Evolutionary conservation across 2,888 invertebrate genomes (phyloP).

Genomic region (Alsophila aescularia): DNA sequence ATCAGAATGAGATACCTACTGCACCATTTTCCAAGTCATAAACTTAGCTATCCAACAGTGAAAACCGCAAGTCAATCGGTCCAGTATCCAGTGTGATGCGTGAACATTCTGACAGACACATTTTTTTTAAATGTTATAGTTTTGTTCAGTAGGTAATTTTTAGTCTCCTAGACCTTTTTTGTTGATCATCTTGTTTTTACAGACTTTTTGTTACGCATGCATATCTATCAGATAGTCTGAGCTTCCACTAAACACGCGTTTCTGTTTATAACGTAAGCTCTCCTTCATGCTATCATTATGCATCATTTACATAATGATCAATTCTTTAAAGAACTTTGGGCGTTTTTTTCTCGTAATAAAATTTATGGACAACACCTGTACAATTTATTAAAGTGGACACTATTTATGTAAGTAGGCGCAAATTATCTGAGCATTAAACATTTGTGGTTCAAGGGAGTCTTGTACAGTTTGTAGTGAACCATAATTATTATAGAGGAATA

Average conservation of each 20-base stretch:
- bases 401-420: conserved; percentile 57
- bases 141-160: too few species aligned
- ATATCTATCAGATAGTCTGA: neutral
- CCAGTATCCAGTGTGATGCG: too few species aligned
- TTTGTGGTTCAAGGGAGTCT: conserved; percentile 50
- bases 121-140: too few species aligned
- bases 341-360: conserved; percentile 46
- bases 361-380: conserved; percentile 44
- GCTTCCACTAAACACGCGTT: neutral
- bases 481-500: conserved; percentile 6
- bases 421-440: conserved; percentile 49
- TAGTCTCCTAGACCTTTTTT: too few species aligned
- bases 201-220: too few species aligned
- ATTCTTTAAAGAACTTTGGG: conserved; percentile 56
- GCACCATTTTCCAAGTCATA: too few species aligned
- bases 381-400: conserved; percentile 46
- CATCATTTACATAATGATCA: conserved; percentile 61
- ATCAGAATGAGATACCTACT: too few species aligned
- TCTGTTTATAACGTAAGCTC: conserved; percentile 39
- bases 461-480: conserved; percentile 10
- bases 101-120: too few species aligned
- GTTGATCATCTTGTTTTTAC: too few species aligned
- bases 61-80: too few species aligned
- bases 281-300: conserved; percentile 50
- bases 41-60: too few species aligned